A percentile compares a stretch with the other conserved stretches of the same genome.
Conservation (phyloP, 2,113 vertebrate species). For the Chamaetylas fuelleborni region DNA sequence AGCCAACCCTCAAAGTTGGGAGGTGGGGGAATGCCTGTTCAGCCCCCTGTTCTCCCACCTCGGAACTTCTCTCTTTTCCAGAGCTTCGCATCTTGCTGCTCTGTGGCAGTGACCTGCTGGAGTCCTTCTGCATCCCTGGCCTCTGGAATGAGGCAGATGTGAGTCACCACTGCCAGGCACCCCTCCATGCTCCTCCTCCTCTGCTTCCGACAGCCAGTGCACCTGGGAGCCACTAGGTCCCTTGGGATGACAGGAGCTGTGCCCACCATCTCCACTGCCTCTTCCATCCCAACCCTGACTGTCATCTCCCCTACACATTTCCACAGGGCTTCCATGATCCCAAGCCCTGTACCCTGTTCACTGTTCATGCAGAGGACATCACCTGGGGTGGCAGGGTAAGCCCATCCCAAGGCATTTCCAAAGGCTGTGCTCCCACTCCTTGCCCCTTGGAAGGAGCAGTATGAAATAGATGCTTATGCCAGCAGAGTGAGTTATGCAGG, state of each 20-base stretch:
- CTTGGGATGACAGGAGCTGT: neutral
- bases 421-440: neutral
- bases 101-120: conserved; percentile 96
- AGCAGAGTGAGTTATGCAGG: neutral
- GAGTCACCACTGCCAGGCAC: conserved; percentile 55
- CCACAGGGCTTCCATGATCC: neutral
- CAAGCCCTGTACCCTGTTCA: neutral
- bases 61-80: conserved; percentile 53
- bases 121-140: conserved; percentile 98
- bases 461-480: neutral
- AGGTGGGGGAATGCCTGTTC: neutral
- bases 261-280: neutral
- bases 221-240: neutral
- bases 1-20: neutral
- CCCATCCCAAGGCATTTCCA: neutral
- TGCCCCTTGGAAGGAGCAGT: neutral
- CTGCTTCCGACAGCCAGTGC: neutral
- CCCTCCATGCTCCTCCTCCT: neutral
- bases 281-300: neutral
- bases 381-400: neutral
- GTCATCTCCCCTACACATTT: neutral
- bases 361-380: fast-evolving
- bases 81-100: conserved; percentile 97
- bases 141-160: conserved; percentile 98
- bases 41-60: neutral